A percentile compares a stretch with the other conserved stretches of the same genome.
Conservation (phyloP, 2,797 vertebrate genomes). For the Silurus lanzhouensis region DNA sequence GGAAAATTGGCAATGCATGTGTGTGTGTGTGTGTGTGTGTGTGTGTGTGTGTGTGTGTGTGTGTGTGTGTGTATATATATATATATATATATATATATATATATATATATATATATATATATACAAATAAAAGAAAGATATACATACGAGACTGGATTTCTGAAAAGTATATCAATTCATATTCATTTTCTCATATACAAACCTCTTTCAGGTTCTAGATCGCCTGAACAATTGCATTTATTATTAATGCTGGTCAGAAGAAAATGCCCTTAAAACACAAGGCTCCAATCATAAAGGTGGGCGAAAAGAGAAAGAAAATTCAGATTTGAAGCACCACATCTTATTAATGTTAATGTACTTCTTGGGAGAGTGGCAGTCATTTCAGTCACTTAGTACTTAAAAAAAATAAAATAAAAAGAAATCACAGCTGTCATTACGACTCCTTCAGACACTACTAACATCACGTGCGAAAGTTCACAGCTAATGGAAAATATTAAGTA, state of each 20-base stretch:
- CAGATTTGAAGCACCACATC: constrained; percentile 80
- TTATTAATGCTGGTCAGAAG: constrained; percentile 97
- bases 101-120: too few relatives aligned
- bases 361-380: too few relatives aligned
- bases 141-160: constrained; percentile 56
- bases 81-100: too few relatives aligned
- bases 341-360: constrained; percentile 45
- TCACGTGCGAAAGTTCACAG: not conserved
- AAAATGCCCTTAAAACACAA: constrained; percentile 91
- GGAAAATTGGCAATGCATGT: not conserved
- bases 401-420: not conserved
- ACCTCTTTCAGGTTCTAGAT: not conserved
- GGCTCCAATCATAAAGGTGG: constrained; percentile 45
- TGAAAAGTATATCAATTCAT: constrained; percentile 57
- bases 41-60: too few relatives aligned
- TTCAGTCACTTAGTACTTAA: not conserved
- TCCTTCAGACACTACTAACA: not conserved
- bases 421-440: not conserved
- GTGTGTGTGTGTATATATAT: too few relatives aligned
- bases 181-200: not conserved
- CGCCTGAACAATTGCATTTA: constrained; percentile 89
- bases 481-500: not conserved
- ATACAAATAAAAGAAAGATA: constrained; percentile 23
- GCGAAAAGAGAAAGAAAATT: constrained; percentile 83
- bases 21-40: not conserved